phyloP scores from a whole-genome alignment of 2,113 vertebrate species.

The Hemiscyllium ocellatum region DNA sequence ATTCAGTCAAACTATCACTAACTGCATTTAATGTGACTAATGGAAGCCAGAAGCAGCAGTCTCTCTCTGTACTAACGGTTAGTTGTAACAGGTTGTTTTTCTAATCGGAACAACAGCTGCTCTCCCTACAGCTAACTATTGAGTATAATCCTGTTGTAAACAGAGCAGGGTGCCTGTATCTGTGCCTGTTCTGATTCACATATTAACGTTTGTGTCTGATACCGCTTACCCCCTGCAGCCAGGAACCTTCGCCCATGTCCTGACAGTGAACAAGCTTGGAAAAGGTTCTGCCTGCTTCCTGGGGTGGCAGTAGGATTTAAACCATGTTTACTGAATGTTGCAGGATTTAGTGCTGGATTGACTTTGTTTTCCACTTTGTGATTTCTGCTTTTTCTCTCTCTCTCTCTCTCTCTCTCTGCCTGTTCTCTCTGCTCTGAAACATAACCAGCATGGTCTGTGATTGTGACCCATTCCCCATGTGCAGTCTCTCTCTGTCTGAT shows the following conservation, averaged over 20 bases:
- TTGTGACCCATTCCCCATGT: neutral
- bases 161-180: neutral
- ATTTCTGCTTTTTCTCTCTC: neutral
- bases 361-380: neutral
- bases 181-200: neutral
- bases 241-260: too few relatives aligned
- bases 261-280: neutral
- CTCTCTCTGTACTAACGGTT: neutral
- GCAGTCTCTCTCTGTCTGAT: neutral
- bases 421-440: neutral
- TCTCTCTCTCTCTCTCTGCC: neutral
- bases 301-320: neutral
- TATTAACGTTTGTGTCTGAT: conserved; percentile 1
- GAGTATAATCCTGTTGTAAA: neutral
- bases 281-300: neutral
- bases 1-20: neutral
- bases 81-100: neutral
- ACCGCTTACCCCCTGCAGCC: neutral
- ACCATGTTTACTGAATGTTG: neutral
- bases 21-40: neutral
- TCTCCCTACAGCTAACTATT: neutral
- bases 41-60: neutral
- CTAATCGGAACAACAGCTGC: neutral
- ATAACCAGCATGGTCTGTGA: conserved; percentile 15
- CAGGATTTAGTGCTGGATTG: neutral